A percentile compares a stretch with the other conserved stretches of the same genome.
These are phyloP conservation scores for Aphelenchoides avenae DNA, from an alignment of 1,140 invertebrate species.

Conservation along the genomic window DNA sequence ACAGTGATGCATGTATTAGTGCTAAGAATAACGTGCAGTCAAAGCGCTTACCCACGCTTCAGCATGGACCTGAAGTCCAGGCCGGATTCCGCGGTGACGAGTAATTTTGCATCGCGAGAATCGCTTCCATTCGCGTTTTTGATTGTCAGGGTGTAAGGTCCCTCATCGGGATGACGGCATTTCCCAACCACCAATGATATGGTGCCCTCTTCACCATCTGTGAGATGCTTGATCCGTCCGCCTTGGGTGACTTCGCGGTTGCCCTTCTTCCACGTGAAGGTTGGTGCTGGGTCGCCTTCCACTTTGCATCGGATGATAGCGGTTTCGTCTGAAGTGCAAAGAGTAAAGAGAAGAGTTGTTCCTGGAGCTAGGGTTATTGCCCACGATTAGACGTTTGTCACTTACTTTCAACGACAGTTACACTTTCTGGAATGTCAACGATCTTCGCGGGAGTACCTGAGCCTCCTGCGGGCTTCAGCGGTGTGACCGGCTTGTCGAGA, in stretches of 20 bases:
- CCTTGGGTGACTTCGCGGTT: conserved; percentile 42
- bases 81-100: conserved; percentile 82
- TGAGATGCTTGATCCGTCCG: conserved; percentile 9
- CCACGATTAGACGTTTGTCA: not conserved
- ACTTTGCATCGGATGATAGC: conserved; percentile 53
- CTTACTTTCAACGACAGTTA: conserved; percentile 58
- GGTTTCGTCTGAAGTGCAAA: conserved; percentile 49
- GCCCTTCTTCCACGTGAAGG: conserved; percentile 90
- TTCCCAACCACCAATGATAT: conserved; percentile 91
- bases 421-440: conserved; percentile 58
- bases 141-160: conserved; percentile 85
- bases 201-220: conserved; percentile 72
- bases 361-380: not conserved
- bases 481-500: conserved; percentile 55
- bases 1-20: not conserved
- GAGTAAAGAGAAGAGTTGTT: not conserved
- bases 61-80: conserved; percentile 98
- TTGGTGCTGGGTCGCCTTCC: conserved; percentile 79
- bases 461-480: conserved; percentile 46
- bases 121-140: conserved; percentile 89
- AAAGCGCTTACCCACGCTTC: conserved; percentile 70
- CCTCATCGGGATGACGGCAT: conserved; percentile 92
- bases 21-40: not conserved
- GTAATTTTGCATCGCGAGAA: conserved; percentile 85
- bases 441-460: conserved; percentile 54